Evolutionary conservation across 2,888 invertebrate genomes (phyloP).

Genomic region (Coleophora flavipennella): DNA sequence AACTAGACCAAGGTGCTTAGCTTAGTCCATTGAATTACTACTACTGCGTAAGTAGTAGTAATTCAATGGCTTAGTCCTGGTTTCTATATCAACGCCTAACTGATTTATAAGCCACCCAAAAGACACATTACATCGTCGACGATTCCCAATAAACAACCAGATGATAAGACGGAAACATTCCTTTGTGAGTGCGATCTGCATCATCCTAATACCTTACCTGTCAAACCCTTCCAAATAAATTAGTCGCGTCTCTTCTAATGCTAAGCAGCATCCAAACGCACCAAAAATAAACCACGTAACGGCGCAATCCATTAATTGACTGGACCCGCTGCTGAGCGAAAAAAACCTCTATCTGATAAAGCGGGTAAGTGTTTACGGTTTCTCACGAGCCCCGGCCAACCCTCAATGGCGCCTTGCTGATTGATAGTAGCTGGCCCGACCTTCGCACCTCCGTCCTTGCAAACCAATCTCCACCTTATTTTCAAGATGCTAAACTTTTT

Average conservation of each 20-base stretch:
- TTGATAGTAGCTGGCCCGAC: slow-evolving; percentile 62
- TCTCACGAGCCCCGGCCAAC: slow-evolving; percentile 67
- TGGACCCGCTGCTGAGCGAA: slow-evolving; percentile 62
- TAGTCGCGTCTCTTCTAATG: slow-evolving; percentile 51
- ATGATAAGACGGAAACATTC: slow-evolving; percentile 36
- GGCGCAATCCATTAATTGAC: slow-evolving; percentile 70
- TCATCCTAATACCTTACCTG: slow-evolving; percentile 50
- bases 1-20: too few relatives aligned
- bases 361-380: slow-evolving; percentile 70
- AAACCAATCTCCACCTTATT: slow-evolving; percentile 25
- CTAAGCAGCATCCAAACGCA: slow-evolving; percentile 43
- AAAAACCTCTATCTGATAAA: slow-evolving; percentile 68
- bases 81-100: too few relatives aligned
- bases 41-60: too few relatives aligned
- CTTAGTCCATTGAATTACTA: too few relatives aligned
- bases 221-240: slow-evolving; percentile 62
- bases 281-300: slow-evolving; percentile 65
- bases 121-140: slow-evolving; percentile 23
- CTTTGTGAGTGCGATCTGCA: slow-evolving; percentile 35
- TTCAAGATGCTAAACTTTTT: slow-evolving; percentile 16
- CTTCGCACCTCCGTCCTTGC: slow-evolving; percentile 41
- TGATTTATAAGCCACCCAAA: slow-evolving; percentile 18
- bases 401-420: slow-evolving; percentile 72
- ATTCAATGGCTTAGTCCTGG: too few relatives aligned
- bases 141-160: slow-evolving; percentile 28